Evolutionary conservation across 2,797 vertebrate species (phyloP), one percentile per base, ranked within the genome.

Genomic region (Darevskia nairensis): DNA sequence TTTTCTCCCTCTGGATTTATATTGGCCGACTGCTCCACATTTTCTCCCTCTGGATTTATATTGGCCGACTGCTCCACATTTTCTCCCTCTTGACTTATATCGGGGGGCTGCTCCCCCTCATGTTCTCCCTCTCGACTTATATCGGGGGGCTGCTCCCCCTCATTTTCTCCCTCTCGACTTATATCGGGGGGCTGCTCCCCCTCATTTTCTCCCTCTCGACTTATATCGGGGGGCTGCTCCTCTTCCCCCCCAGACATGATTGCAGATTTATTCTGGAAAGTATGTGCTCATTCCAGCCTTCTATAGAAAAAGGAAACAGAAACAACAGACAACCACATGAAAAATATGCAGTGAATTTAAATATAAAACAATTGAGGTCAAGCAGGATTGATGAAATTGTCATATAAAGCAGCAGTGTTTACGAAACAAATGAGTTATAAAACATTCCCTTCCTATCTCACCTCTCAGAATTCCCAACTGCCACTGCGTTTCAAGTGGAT

Each of bases 391-490:
- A 35, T 41, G 13, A 82, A 75, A 75, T 35, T n/a, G 35, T 66
- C 44, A 85, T 23, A 8, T 2, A 19, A 78, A 59, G 15, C 32
- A 19, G 21, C 17, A 50, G 1, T 46, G 23, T 35, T 64, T 46
- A 75, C 27, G 8, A 78, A 32, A 13, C 39, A n/a, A 55, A 55
- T 15, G 50, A 15, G 15, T 32, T 3, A 11, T 6, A 64, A 66
- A 23, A 23, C 23, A 23, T 23, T 21, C 32, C 35, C 19, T 39
- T 69, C 32, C 23, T 39, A 66, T 61, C 80, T 88, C 50, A 69
- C 32, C 59, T 82, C 44, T 55, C 35, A 75, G 55, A 76, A 68
- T 69, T 81, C 11, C 68, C 79, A 89, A 89, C 88, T 89, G 88
- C 78, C 88, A 32, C 59, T 55, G 59, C 44, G 76, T 59, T 89